phyloP scores from a whole-genome alignment of 2,888 invertebrate species.

The Eupithecia exiguata region DNA sequence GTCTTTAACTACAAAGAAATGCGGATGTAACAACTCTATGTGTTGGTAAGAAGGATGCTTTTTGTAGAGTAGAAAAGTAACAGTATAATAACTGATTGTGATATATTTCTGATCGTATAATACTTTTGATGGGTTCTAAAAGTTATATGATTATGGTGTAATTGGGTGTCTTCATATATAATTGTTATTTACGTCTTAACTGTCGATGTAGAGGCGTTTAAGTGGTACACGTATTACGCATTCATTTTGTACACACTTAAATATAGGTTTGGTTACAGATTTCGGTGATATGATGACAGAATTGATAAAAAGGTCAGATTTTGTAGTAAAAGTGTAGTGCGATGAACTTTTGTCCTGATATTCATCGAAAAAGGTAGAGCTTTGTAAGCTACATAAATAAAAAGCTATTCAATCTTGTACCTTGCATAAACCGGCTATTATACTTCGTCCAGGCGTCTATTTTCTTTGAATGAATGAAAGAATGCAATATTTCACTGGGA shows the following conservation, averaged over 20 bases:
- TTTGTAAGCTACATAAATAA: background rate
- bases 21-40: slow-evolving; percentile 49
- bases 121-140: slow-evolving; percentile 20
- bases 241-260: slow-evolving; percentile 8
- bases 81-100: slow-evolving; percentile 10
- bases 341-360: background rate
- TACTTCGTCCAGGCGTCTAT: too few relatives aligned
- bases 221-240: slow-evolving; percentile 13
- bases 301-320: background rate
- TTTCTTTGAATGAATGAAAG: too few relatives aligned
- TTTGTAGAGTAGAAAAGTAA: slow-evolving; percentile 9
- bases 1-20: slow-evolving; percentile 22
- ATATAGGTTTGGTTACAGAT: background rate
- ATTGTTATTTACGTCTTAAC: slow-evolving; percentile 21
- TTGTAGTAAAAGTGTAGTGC: background rate
- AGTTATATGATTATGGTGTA: slow-evolving; percentile 18
- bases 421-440: too few relatives aligned
- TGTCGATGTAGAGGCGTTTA: slow-evolving; percentile 11
- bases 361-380: background rate
- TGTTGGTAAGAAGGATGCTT: slow-evolving; percentile 10
- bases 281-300: background rate
- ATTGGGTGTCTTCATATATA: slow-evolving; percentile 13
- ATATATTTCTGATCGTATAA: slow-evolving; percentile 18
- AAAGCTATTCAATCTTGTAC: background rate
- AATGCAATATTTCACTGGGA: too few relatives aligned